Base-by-base conservation (phyloP, 2,888 invertebrate species). In the Celastrina argiolus region DNA sequence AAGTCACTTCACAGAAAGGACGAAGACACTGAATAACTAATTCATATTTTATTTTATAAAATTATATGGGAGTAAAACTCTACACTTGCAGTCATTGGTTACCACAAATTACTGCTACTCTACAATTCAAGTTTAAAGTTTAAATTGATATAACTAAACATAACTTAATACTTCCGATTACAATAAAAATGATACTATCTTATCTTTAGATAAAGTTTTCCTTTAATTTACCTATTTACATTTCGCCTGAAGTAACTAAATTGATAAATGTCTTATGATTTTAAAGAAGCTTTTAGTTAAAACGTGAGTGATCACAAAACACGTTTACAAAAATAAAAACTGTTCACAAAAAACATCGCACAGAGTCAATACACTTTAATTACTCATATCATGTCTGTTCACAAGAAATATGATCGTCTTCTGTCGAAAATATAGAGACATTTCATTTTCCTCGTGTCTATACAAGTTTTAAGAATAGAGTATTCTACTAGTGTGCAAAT, bases 361-460 rank as follows among this genome's bases (percentile, higher is more conserved):
- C 8, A 51, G 51, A 51, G 51, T 26, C 51, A 51, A 51, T 51
- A 51, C 22, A 51, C 51, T 51, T 26, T 51, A 51, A 51, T 51
- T 51, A 51, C 51, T 18, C 8, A 4, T 22, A 51, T 51, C 51
- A 22, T 26, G 22, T 12, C 10, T 18, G 18, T 8, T 42, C n/a
- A 42, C 10, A 42, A 51, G 22, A 16, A 45, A 31, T 4, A 31
- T 31, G 31, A 31, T 2, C 7, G 31, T 22, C 6, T 51, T 22
- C 22, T 51, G 51, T 7, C 0, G 18, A 16, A 10, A 45, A 18
- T 45, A 45, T 16, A 10, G 18, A 18, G 45, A 45, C 10, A 18
- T 51, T 12, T n/a, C n/a, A 22, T 51, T 51, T 51, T 18, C 18
- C 8, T 16, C 6, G 16, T 45, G 18, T 16, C 45, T 16, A 45